Evolutionary conservation across 2,113 vertebrate genomes (phyloP), one percentile per base, ranked within the genome.

Genomic region (Myotis brandtii): DNA sequence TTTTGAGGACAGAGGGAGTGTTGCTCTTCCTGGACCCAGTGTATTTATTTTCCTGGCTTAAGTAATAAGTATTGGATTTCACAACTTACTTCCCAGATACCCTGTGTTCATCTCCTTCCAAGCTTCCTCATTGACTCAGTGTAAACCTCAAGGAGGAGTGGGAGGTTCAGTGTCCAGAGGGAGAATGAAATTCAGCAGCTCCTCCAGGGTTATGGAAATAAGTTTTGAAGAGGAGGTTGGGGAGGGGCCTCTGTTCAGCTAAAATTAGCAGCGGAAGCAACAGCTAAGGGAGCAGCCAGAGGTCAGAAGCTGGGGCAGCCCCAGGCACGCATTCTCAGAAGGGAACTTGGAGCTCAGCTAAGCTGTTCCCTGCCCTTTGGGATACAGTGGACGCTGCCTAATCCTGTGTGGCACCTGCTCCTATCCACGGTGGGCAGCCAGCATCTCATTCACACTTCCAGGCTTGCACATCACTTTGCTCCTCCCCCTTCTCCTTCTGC

Each of bases 51-150:
- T 67, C 73, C 32, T 84, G 32, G 54, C 52, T 95, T 70, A 37
- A 93, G 88, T 92, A 84, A 37, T 62, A 85, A 70, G 62, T 79
- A 11, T 72, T 73, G 64, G 23, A 86, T 94, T 94, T 96, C 81
- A 89, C 72, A 88, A 69, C 18, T 89, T 84, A 84, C 34, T 89
- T 89, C 30, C 76, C 5, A 54, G n/a, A 40, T 81, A 25, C 40
- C 54, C 18, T 50, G 43, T 73, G 40, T 82, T 90, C 56, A 25
- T 89, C 40, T 84, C 56, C 40, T 94, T 83, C 81, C 48, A 94
- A 43, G 21, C 54, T 85, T 67, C 64, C 85, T 1, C 6, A 54
- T 34, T 50, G 40, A 82, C 66, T 70, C 79, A 40, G 30, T 17
- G 11, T 76, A 54, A 64, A 4, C 32, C 64, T 91, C 25, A 46